Evolutionary conservation across 30 jellyfish, hydroid and myxozoan genomes (phyloP).

Genomic region (Mastigias papua): DNA sequence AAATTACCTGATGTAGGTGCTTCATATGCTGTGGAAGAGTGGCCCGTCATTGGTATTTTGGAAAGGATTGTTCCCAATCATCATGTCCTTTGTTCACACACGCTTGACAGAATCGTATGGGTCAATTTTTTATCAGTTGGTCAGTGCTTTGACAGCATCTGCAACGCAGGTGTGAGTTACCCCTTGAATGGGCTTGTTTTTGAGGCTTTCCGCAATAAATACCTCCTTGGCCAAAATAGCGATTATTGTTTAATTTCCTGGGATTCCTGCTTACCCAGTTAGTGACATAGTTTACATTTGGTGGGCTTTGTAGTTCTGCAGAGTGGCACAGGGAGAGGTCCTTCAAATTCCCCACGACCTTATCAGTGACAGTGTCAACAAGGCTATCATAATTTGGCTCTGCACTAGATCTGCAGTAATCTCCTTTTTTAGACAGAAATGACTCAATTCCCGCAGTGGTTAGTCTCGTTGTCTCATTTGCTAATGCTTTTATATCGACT

Average conservation of each 20-base stretch:
- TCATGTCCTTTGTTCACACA: conserved; percentile 51
- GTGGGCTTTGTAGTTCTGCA: not conserved
- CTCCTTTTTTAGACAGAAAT: not conserved
- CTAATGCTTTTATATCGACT: not conserved
- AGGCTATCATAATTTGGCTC: not conserved
- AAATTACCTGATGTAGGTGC: not conserved
- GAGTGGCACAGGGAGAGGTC: not conserved
- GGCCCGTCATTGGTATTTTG: not conserved
- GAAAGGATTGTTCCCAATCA: conserved; percentile 14
- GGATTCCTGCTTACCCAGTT: not conserved
- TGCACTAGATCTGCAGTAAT: not conserved
- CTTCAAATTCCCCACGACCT: conserved; percentile 3
- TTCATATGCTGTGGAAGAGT: not conserved
- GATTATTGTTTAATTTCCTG: not conserved
- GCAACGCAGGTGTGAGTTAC: not conserved
- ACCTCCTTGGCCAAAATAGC: conserved; percentile 14
- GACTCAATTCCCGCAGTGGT: conserved; percentile 64
- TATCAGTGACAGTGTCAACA: not conserved
- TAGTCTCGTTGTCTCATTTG: conserved; percentile 43
- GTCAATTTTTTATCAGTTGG: conserved; percentile 28
- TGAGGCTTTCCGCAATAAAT: not conserved
- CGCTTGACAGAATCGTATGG: conserved; percentile 52
- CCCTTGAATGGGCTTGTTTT: not conserved
- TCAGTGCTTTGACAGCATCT: conserved; percentile 54
- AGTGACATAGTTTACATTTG: not conserved